A percentile compares a stretch with the other conserved stretches of the same genome.
phyloP scores from a whole-genome alignment of 2,797 vertebrate species.

The Cynodonichthys magdalenae region DNA sequence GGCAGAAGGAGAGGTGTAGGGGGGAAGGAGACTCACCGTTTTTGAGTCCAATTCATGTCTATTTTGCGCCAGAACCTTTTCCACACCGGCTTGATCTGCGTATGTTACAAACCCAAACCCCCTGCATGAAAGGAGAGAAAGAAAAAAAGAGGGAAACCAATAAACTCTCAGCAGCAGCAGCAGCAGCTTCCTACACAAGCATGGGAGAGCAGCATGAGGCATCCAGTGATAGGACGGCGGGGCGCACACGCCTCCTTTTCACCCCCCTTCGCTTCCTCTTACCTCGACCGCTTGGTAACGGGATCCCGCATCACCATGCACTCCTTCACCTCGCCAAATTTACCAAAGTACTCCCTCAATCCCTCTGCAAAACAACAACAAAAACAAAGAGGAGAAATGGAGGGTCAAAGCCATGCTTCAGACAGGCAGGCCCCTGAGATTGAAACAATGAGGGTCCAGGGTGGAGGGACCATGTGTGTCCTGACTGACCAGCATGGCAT shows the following conservation, averaged over 20 bases:
- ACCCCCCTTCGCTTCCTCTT: constrained; percentile 71
- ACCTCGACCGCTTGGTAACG: constrained; percentile 97
- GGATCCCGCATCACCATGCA: constrained; percentile 98
- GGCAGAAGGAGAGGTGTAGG: not conserved
- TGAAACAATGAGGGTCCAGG: constrained; percentile 63
- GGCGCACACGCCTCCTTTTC: constrained; percentile 71
- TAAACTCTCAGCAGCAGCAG: not conserved
- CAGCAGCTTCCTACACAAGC: not conserved
- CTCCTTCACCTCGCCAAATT: constrained; percentile 97
- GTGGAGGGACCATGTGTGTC: constrained; percentile 61
- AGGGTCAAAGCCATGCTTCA: not conserved
- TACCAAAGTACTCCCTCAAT: constrained; percentile 95
- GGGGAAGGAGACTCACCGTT: constrained; percentile 85
- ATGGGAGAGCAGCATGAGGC: constrained; percentile 50
- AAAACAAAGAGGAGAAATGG: not conserved
- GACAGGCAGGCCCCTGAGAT: constrained; percentile 31
- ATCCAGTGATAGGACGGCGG: constrained; percentile 65
- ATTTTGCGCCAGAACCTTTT: constrained; percentile 96
- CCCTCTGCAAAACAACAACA: constrained; percentile 83
- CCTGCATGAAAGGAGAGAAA: constrained; percentile 72
- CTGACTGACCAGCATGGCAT: constrained; percentile 43
- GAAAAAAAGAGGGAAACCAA: not conserved
- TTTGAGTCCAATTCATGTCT: constrained; percentile 97
- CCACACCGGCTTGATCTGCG: constrained; percentile 95
- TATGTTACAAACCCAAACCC: constrained; percentile 98